phyloP scores from a whole-genome alignment of 2,113 vertebrate genomes.

The Bucco capensis region DNA sequence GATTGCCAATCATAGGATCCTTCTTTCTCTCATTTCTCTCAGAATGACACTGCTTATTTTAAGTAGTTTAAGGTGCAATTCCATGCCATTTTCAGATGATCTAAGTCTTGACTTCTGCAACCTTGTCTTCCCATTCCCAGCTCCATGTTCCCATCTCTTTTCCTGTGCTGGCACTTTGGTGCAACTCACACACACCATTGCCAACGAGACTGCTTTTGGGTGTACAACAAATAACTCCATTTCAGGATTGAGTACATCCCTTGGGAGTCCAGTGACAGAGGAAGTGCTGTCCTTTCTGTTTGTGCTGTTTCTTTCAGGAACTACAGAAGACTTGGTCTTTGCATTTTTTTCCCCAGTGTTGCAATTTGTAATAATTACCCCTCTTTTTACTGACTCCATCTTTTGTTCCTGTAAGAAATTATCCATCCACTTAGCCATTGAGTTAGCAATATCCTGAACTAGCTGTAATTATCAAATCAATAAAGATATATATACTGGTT shows the following conservation, averaged over 20 bases:
- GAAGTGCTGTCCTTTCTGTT: not conserved
- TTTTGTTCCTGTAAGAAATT: not conserved
- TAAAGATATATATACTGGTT: not conserved
- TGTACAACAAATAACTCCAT: no score
- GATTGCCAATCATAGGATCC: not conserved
- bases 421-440: not conserved
- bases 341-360: not conserved
- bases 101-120: not conserved
- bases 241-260: not conserved
- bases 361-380: not conserved
- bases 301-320: not conserved
- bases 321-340: not conserved
- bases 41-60: not conserved
- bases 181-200: accelerated
- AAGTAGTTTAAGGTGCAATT: not conserved
- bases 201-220: not conserved
- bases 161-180: not conserved
- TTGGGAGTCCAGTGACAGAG: accelerated
- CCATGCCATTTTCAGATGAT: not conserved
- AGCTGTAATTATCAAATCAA: not conserved
- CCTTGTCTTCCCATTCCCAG: not conserved
- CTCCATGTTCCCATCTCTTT: not conserved
- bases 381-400: not conserved
- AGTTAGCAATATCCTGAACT: not conserved
- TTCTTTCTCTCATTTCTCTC: not conserved